A percentile compares a stretch with the other conserved stretches of the same genome.
Evolutionary conservation across 1,140 invertebrate species (phyloP).

Genomic region (Pectinophora gossypiella): DNA sequence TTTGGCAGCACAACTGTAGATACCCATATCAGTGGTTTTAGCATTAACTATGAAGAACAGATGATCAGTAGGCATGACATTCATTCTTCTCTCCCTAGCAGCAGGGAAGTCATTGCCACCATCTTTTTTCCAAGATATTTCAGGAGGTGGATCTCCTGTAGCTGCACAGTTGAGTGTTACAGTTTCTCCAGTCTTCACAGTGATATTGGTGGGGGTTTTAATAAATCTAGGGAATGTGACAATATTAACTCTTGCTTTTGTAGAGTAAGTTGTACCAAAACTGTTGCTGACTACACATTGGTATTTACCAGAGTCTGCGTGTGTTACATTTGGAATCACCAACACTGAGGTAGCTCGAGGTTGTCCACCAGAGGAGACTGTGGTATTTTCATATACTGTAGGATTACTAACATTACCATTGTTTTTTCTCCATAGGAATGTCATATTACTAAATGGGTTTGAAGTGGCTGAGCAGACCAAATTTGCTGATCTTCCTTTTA

Average conservation of each 20-base stretch:
- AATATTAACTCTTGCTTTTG: slow-evolving; percentile 90
- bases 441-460: slow-evolving; percentile 77
- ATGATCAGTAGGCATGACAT: slow-evolving; percentile 93
- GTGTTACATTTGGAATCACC: slow-evolving; percentile 82
- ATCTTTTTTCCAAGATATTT: slow-evolving; percentile 96
- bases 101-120: slow-evolving; percentile 97
- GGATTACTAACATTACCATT: slow-evolving; percentile 82
- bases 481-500: slow-evolving; percentile 89
- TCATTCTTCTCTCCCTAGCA: slow-evolving; percentile 93
- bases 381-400: slow-evolving; percentile 60
- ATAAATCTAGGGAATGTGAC: slow-evolving; percentile 90
- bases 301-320: slow-evolving; percentile 89
- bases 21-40: slow-evolving; percentile 90
- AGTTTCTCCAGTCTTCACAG: slow-evolving; percentile 89
- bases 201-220: slow-evolving; percentile 90
- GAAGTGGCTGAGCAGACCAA: slow-evolving; percentile 86
- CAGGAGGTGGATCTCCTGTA: slow-evolving; percentile 89
- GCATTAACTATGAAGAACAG: slow-evolving; percentile 94
- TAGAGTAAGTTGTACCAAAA: slow-evolving; percentile 93
- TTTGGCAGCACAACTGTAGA: slow-evolving; percentile 95
- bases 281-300: slow-evolving; percentile 95
- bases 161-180: slow-evolving; percentile 94
- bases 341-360: slow-evolving; percentile 81
- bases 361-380: slow-evolving; percentile 67
- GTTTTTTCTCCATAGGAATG: slow-evolving; percentile 93